Evolutionary conservation across 2,797 vertebrate species (phyloP), one percentile per base, ranked within the genome.

Genomic region (Hipposideros larvatus): DNA sequence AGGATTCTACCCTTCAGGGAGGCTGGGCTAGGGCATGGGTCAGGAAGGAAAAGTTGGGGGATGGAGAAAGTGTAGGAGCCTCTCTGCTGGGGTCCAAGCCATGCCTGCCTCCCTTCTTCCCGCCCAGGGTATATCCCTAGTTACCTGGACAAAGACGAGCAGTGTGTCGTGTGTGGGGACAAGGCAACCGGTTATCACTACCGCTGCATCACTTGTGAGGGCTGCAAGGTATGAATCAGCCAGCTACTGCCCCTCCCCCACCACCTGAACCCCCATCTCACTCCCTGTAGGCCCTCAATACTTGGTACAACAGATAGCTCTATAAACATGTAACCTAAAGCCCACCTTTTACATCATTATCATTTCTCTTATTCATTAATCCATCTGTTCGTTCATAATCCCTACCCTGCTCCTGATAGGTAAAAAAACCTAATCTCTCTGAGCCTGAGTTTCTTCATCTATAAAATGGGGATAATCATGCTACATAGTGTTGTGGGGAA

Each of bases 111-210:
- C 87, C 90, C 84, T 96, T 91, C 96, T 79, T 96, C 85, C 92
- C 90, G 97, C 95, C 13, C 98, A 99, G 99, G 99, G 99, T 99
- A 99, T 98, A 99, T 99, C 98, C 99, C 99, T 99, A 99, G 99
- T 98, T 99, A 99, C 99, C 99, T 99, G 99, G 99, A 99, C 99
- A 99, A 99, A 99, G 99, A 99, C 99, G 99, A 99, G 99, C 99
- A 99, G 94, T 99, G 99, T 93, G 99, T 99, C 98, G 99, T 99
- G 98, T 99, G 99, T 98, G 99, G 99, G 96, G 99, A 99, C 99
- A 99, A 99, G 97, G 99, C 99, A 98, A 99, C 99, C 21, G 99
- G 99, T 95, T 99, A 99, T 99, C 99, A 99, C 99, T 99, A 99
- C 98, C 99, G 99, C 98, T 99, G 99, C 98, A 99, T 99, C 98